These are phyloP conservation scores for Lethrus apterus DNA, from an alignment of 1,140 invertebrate genomes.

Conservation along the genomic window DNA sequence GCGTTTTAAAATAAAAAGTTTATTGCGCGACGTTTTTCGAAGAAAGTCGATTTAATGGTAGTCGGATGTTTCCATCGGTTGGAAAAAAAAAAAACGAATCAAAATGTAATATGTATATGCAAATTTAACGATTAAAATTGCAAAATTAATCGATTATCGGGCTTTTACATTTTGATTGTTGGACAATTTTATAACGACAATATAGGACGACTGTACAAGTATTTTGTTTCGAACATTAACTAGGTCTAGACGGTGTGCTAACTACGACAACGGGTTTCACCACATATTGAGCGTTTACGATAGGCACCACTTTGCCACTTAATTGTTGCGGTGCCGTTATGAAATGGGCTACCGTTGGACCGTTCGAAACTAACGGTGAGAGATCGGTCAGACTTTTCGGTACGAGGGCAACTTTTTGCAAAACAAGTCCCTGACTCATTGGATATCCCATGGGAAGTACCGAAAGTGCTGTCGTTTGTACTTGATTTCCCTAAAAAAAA, in stretches of 20 bases:
- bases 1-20: no score
- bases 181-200: no score
- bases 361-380: constrained; percentile 31
- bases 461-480: constrained; percentile 33
- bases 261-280: constrained; percentile 38
- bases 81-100: no score
- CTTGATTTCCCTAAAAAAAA: constrained; percentile 3
- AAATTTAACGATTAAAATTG: no score
- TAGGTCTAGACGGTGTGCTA: constrained; percentile 25
- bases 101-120: no score
- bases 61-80: no score
- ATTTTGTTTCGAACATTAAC: no score
- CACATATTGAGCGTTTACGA: constrained; percentile 37
- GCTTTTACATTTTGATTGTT: no score
- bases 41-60: no score
- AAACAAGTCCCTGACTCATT: constrained; percentile 32
- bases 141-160: no score
- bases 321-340: constrained; percentile 34
- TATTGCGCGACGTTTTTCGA: no score
- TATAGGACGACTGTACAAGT: no score
- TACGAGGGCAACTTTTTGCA: constrained; percentile 35
- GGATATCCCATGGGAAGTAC: constrained; percentile 34
- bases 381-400: constrained; percentile 33
- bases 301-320: constrained; percentile 33
- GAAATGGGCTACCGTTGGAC: constrained; percentile 20